Evolutionary conservation across 2,113 vertebrate genomes (phyloP).

Genomic region (Halcyon malimbica): DNA sequence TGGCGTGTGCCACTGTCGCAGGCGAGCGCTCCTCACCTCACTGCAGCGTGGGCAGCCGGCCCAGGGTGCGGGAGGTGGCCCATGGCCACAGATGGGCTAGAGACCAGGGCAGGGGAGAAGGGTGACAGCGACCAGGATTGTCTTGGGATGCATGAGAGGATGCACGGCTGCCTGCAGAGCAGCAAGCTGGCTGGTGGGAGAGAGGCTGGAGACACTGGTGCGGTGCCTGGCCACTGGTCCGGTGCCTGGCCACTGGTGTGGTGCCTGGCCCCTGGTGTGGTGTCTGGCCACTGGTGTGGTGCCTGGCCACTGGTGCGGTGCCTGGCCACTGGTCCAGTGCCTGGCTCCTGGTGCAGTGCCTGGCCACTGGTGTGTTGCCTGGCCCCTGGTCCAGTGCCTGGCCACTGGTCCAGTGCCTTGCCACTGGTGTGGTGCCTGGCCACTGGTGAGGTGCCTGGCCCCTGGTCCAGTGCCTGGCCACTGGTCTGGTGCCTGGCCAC

Average conservation of each 20-base stretch:
- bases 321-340: too few species aligned
- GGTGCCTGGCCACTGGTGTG: background rate
- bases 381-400: too few species aligned
- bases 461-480: too few species aligned
- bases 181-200: background rate
- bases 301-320: too few species aligned
- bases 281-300: too few species aligned
- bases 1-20: background rate
- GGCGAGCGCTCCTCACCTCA: background rate
- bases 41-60: background rate
- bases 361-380: too few species aligned
- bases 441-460: too few species aligned
- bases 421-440: too few species aligned
- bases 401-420: too few species aligned
- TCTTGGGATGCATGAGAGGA: background rate
- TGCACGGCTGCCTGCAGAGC: background rate
- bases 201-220: background rate
- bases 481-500: too few species aligned
- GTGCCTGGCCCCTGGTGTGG: too few species aligned
- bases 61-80: fast-evolving
- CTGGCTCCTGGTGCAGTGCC: too few species aligned
- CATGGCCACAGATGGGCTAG: background rate
- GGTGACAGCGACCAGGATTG: background rate
- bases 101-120: background rate
- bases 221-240: background rate